phyloP scores from a whole-genome alignment of 2,113 vertebrate species.

The Abramis brama region DNA sequence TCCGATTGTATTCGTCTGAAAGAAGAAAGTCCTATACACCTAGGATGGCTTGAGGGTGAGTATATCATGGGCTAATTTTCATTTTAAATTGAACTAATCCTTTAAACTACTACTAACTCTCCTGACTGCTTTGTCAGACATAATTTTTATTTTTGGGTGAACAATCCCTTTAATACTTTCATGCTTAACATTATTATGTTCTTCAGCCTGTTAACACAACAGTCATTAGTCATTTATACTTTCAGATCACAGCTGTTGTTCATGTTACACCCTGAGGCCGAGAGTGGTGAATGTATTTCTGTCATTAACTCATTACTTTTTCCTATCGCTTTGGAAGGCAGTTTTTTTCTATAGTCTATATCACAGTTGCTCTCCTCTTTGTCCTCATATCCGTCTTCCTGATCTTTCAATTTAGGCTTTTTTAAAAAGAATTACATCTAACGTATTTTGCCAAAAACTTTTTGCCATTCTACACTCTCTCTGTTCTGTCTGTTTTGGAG shows the following conservation, averaged over 20 bases:
- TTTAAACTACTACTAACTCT: no score
- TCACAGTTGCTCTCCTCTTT: not conserved
- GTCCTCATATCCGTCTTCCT: no score
- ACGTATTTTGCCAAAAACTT: no score
- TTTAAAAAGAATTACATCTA: no score
- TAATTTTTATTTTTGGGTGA: not conserved
- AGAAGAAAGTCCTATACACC: no score
- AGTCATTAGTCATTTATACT: not conserved
- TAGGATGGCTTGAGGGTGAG: no score
- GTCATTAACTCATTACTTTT: not conserved
- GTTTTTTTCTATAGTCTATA: not conserved
- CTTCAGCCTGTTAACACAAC: not conserved
- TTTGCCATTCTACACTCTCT: no score
- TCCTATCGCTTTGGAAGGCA: not conserved
- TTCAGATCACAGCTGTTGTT: slow-evolving; percentile 4
- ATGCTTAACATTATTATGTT: not conserved
- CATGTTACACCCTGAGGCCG: slow-evolving; percentile 14
- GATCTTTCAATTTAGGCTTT: no score
- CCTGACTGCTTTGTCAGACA: not conserved
- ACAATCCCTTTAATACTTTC: not conserved
- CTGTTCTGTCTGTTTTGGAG: no score
- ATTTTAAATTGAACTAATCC: no score
- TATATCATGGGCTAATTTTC: no score
- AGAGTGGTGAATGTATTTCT: not conserved
- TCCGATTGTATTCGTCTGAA: no score